Conservation (phyloP, 2,113 vertebrate genomes). For the Gulo gulo region DNA sequence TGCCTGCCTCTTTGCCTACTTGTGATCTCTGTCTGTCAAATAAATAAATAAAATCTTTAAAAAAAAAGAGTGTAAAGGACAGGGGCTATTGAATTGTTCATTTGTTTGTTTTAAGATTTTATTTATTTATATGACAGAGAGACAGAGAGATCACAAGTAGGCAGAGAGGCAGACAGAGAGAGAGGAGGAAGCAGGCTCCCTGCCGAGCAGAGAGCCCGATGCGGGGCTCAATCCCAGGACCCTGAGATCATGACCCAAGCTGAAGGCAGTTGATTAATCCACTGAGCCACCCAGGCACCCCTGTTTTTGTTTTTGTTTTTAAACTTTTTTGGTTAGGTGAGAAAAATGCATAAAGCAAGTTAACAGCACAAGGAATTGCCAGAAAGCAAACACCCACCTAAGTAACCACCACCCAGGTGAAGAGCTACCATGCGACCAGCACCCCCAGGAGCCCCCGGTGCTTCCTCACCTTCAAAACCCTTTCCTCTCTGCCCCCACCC, state of each 20-base stretch:
- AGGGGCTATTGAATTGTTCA: no score
- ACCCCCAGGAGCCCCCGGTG: fast-evolving
- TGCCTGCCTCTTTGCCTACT: no score
- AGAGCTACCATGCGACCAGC: fast-evolving
- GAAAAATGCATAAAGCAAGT: background rate
- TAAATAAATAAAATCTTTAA: no score
- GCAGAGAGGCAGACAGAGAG: no score
- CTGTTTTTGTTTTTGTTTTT: no score
- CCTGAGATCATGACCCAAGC: background rate
- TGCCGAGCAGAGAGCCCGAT: background rate
- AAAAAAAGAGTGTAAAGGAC: no score
- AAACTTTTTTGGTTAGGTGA: background rate
- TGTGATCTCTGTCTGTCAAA: no score
- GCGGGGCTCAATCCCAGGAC: background rate
- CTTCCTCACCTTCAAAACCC: background rate
- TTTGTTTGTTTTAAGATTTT: no score
- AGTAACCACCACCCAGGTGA: background rate
- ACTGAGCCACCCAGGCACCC: background rate
- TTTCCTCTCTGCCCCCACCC: no score
- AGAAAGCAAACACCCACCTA: background rate
- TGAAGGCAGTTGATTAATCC: background rate
- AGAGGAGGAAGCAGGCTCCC: no score
- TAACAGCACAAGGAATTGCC: background rate
- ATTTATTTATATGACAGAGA: no score
- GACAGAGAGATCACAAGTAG: no score